Conservation (phyloP, 2,113 vertebrate genomes). For the Chlamydotis undulata region DNA sequence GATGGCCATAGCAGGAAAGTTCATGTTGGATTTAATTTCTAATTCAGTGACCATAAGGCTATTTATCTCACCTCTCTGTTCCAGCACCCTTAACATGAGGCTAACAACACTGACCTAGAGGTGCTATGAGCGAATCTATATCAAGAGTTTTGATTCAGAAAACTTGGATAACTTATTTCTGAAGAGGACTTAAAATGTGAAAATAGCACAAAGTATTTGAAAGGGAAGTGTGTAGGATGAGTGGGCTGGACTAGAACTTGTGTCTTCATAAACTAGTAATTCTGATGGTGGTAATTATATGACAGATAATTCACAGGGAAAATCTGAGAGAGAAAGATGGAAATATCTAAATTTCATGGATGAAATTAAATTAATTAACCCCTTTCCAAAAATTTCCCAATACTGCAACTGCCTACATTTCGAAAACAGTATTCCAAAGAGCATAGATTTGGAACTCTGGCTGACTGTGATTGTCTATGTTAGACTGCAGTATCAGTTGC, state of each 20-base stretch:
- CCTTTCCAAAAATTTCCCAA: background rate
- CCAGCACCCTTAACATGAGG: background rate
- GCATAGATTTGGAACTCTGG: background rate
- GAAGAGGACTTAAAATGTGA: background rate
- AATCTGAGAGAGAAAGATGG: background rate
- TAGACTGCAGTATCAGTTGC: background rate
- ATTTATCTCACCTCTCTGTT: background rate
- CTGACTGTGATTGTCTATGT: background rate
- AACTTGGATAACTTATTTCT: background rate
- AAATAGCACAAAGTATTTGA: background rate
- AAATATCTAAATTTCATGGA: background rate
- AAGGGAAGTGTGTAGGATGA: background rate
- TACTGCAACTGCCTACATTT: background rate
- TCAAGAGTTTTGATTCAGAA: background rate
- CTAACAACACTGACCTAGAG: background rate
- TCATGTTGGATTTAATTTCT: background rate
- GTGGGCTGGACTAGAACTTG: rapidly evolving
- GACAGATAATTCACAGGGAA: background rate
- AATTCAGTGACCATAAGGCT: background rate
- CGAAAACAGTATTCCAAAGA: background rate
- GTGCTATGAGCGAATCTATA: background rate
- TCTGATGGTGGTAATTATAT: background rate
- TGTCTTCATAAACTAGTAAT: background rate
- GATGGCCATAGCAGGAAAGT: background rate
- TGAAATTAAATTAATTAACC: background rate